phyloP scores from a whole-genome alignment of 1,140 invertebrate genomes.

The Calephelis nemesis region DNA sequence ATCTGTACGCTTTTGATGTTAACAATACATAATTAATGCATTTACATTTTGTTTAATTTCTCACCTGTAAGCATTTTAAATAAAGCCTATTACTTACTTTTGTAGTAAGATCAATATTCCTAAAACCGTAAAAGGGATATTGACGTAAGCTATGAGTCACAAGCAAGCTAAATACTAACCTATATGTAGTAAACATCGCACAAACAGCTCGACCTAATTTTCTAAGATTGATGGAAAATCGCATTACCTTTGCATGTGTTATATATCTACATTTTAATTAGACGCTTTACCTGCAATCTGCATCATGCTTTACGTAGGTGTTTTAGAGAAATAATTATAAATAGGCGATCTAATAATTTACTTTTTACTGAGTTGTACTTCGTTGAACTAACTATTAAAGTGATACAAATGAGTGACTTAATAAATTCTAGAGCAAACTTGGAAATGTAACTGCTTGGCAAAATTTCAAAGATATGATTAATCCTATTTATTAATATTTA shows the following conservation, averaged over 20 bases:
- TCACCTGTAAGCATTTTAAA: slow-evolving; percentile 40
- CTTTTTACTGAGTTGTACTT: too few relatives aligned
- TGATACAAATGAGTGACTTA: too few relatives aligned
- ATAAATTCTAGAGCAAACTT: too few relatives aligned
- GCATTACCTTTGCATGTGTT: slow-evolving; percentile 35
- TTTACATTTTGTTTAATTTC: slow-evolving; percentile 70
- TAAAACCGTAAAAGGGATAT: slow-evolving; percentile 42
- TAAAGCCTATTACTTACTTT: slow-evolving; percentile 31
- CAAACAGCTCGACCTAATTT: slow-evolving; percentile 53
- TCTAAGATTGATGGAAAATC: slow-evolving; percentile 38
- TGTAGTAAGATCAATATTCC: slow-evolving; percentile 45
- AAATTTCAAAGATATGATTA: too few relatives aligned
- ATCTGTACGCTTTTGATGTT: slow-evolving; percentile 70
- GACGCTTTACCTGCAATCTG: slow-evolving; percentile 46
- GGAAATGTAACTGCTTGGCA: too few relatives aligned
- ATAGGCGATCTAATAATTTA: too few relatives aligned
- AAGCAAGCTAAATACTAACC: slow-evolving; percentile 48
- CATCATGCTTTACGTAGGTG: slow-evolving; percentile 24
- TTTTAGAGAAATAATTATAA: neutral
- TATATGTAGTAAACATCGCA: slow-evolving; percentile 55
- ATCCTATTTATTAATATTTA: too few relatives aligned
- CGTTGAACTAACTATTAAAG: too few relatives aligned
- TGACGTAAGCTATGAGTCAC: slow-evolving; percentile 62
- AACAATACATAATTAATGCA: slow-evolving; percentile 71
- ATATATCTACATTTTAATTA: slow-evolving; percentile 20